Conservation (phyloP, 2,888 invertebrate genomes). For the Strigamia maritima region DNA sequence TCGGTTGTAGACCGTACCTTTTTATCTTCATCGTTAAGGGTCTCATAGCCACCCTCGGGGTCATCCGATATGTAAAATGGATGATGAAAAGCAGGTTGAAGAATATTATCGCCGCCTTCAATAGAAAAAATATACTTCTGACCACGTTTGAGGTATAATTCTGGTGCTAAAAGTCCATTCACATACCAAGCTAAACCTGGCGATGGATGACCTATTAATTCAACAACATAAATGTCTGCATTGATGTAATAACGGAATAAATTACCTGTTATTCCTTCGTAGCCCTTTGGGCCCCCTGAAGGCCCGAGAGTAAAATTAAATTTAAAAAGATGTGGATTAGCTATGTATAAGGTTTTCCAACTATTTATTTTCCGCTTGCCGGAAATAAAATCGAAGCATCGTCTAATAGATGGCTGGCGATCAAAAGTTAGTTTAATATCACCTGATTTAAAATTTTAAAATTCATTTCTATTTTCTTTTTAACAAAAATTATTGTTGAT, state of each 20-base stretch:
- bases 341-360: slow-evolving; percentile 58
- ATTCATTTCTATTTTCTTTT: background rate
- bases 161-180: slow-evolving; percentile 83
- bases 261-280: slow-evolving; percentile 65
- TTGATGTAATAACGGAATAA: background rate
- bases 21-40: slow-evolving; percentile 76
- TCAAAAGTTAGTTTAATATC: slow-evolving; percentile 62
- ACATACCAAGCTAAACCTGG: slow-evolving; percentile 93
- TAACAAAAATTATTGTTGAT: background rate
- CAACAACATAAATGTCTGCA: background rate
- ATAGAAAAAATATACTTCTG: slow-evolving; percentile 78
- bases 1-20: slow-evolving; percentile 58
- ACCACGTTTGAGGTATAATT: slow-evolving; percentile 80
- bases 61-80: slow-evolving; percentile 88
- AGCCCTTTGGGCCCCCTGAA: slow-evolving; percentile 81
- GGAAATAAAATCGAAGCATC: slow-evolving; percentile 70
- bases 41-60: slow-evolving; percentile 79
- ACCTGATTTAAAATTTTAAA: background rate
- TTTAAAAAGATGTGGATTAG: slow-evolving; percentile 66
- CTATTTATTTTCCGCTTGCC: slow-evolving; percentile 44
- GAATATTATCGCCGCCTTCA: slow-evolving; percentile 78
- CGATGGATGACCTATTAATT: slow-evolving; percentile 73
- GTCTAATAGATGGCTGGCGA: slow-evolving; percentile 63
- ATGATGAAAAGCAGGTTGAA: slow-evolving; percentile 77
- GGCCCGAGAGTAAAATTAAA: slow-evolving; percentile 88